A percentile compares a stretch with the other conserved stretches of the same genome.
Evolutionary conservation across 2,797 vertebrate species (phyloP).

Genomic region (Crenuchus spilurus): DNA sequence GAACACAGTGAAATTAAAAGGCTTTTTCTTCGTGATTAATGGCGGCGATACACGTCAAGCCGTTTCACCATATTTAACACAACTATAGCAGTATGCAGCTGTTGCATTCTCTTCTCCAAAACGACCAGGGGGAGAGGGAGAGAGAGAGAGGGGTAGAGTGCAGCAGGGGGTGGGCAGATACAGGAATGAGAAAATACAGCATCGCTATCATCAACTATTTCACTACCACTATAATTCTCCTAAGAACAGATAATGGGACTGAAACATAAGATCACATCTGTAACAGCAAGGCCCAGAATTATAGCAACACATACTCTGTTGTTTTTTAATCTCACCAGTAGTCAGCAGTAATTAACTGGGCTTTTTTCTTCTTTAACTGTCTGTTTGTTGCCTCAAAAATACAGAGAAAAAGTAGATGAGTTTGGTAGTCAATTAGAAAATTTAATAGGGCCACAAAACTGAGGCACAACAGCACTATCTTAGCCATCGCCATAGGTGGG

Average conservation of each 20-base stretch:
- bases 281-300: conserved; percentile 53
- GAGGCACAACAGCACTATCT: conserved; percentile 70
- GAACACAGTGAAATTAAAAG: conserved; percentile 78
- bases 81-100: conserved; percentile 74
- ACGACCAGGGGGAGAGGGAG: conserved; percentile 14
- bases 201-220: conserved; percentile 55
- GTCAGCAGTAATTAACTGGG: neutral
- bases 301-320: conserved; percentile 28
- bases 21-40: conserved; percentile 77
- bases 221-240: conserved; percentile 34
- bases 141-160: conserved; percentile 10
- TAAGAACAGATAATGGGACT: conserved; percentile 22
- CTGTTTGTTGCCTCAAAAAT: conserved; percentile 58
- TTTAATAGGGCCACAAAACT: conserved; percentile 74
- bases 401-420: conserved; percentile 52
- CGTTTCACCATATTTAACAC: conserved; percentile 76
- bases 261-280: conserved; percentile 48
- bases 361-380: conserved; percentile 11
- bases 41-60: conserved; percentile 75
- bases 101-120: conserved; percentile 62
- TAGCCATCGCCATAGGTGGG: conserved; percentile 71
- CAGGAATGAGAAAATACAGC: conserved; percentile 24
- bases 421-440: conserved; percentile 80
- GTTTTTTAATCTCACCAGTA: conserved; percentile 16
- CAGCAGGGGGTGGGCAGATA: conserved; percentile 8